Percentiles rank a stretch among this genome's conserved stretches.
phyloP scores from a whole-genome alignment of 2,888 invertebrate genomes.

The Meiosimyza decipiens region DNA sequence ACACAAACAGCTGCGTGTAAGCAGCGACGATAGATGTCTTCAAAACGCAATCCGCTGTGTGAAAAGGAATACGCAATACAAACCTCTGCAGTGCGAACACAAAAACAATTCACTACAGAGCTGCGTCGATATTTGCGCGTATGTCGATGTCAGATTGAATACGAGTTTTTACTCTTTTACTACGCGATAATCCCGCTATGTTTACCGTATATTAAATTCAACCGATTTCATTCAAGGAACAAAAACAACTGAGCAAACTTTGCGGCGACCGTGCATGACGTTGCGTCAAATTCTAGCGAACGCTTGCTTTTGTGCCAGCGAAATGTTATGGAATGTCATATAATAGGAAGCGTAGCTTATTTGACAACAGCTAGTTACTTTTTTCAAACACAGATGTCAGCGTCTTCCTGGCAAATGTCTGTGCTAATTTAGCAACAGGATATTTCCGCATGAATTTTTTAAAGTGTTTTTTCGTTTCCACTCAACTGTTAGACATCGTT shows the following conservation, averaged over 20 bases:
- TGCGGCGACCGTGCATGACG: neutral
- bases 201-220: neutral
- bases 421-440: neutral
- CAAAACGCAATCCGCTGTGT: neutral
- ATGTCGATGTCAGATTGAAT: neutral
- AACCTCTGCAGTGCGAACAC: neutral
- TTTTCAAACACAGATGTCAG: neutral
- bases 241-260: slow-evolving; percentile 10
- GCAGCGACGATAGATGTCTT: neutral
- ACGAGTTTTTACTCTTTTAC: too few species aligned
- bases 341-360: too few species aligned
- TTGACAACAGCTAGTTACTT: neutral
- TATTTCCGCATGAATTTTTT: too few species aligned
- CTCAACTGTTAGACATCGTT: too few species aligned
- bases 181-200: neutral
- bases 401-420: neutral
- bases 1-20: slow-evolving; percentile 18
- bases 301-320: neutral
- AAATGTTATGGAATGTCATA: slow-evolving; percentile 2
- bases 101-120: neutral
- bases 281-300: slow-evolving; percentile 8
- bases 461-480: too few species aligned
- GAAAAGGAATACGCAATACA: slow-evolving; percentile 13
- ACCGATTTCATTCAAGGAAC: neutral
- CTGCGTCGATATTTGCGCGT: slow-evolving; percentile 6